Evolutionary conservation across 2,113 vertebrate genomes (phyloP), one percentile per base, ranked within the genome.

Genomic region (Passer domesticus): DNA sequence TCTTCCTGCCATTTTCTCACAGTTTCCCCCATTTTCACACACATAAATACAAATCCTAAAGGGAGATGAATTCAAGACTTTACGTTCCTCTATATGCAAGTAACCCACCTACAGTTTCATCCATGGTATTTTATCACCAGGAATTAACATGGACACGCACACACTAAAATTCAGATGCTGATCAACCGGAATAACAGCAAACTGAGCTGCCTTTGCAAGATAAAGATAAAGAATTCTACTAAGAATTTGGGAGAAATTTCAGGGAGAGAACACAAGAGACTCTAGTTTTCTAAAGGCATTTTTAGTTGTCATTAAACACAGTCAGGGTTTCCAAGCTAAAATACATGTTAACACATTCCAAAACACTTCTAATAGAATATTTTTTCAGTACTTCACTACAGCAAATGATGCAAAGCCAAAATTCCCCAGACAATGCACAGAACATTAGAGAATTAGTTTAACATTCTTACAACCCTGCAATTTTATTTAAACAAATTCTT

Each of bases 401-500:
- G 93, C 92, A 97, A 97, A 96, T 96, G 96, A 94, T 96, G 95
- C 96, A 92, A 95, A 95, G 75, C 93, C 83, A 95, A 80, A 89
- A 67, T 95, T 96, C 95, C 95, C 95, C 59, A 97, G 97, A 97
- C 92, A 81, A 96, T 88, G 89, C 95, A 95, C 97, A 98, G 97
- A 97, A 92, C 91, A 63, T 96, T 96, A 94, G 93, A 97, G 96
- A 98, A 97, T 96, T 96, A 94, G 95, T 95, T 97, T 96, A 96
- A 97, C 92, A 91, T 95, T 97, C 96, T 96, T 96, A 97, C 97
- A 98, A 97, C 94, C 96, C 97, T 96, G 93, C 93, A 86, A 97
- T 98, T 98, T 98, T 97, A 98, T 98, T 98, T 98, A 98, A 98
- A 98, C 98, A 98, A 98, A 90, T 98, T 95, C 94, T 97, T 95